These are phyloP conservation scores for Ptyas mucosa DNA, from an alignment of 2,113 vertebrate species.

Conservation along the genomic window DNA sequence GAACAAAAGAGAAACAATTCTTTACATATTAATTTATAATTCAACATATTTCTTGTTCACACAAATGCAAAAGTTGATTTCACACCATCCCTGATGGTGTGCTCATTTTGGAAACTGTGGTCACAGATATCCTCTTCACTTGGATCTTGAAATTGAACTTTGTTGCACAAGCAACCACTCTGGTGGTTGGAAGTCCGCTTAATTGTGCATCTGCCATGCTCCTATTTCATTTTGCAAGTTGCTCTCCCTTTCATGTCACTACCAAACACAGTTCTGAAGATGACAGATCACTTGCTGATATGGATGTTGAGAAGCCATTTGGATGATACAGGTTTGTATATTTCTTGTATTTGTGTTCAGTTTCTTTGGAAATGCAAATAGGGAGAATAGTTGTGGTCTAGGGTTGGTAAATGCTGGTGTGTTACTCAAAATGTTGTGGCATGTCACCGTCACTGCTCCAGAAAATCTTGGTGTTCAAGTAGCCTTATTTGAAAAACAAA, in stretches of 20 bases:
- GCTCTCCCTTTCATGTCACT: neutral
- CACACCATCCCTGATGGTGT: neutral
- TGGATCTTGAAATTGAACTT: neutral
- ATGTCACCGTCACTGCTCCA: neutral
- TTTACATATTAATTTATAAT: neutral
- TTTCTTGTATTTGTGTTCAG: neutral
- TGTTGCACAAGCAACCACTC: neutral
- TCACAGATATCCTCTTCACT: neutral
- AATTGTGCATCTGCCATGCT: neutral
- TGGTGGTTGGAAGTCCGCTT: neutral
- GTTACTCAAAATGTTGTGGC: neutral
- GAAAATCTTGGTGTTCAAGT: neutral
- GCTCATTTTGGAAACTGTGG: neutral
- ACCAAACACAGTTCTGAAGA: neutral
- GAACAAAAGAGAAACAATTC: neutral
- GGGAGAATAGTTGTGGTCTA: neutral
- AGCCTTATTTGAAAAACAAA: neutral
- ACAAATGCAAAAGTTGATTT: neutral
- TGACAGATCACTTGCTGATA: neutral
- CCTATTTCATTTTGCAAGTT: neutral
- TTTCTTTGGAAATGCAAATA: neutral
- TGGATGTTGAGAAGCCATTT: neutral
- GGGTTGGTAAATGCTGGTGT: neutral
- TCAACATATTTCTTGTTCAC: neutral
- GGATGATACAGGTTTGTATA: neutral